Conservation (phyloP, 2,888 invertebrate species). For the Oscheius sp. region DNA sequence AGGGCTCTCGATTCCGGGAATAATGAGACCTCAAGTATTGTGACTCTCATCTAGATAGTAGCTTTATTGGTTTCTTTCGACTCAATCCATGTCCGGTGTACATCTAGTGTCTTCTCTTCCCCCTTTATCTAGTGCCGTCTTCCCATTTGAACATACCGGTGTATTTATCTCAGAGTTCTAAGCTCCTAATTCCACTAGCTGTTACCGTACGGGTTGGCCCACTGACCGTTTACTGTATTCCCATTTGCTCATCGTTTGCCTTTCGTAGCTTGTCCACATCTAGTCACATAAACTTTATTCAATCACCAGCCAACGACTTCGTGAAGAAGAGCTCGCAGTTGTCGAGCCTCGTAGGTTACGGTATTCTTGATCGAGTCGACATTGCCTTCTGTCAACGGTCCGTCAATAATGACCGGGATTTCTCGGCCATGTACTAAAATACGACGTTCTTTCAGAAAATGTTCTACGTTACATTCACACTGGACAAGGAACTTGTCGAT, state of each 20-base stretch:
- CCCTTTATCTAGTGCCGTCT: too few species aligned
- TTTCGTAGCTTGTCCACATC: neutral
- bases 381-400: constrained; percentile 82
- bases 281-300: neutral
- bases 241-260: neutral
- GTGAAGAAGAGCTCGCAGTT: constrained; percentile 80
- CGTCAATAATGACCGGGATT: constrained; percentile 86
- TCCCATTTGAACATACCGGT: too few species aligned
- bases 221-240: neutral
- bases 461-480: constrained; percentile 80
- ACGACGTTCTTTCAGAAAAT: neutral
- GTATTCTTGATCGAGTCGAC: constrained; percentile 85
- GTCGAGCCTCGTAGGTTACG: constrained; percentile 88
- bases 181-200: too few species aligned
- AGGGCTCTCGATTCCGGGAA: too few species aligned
- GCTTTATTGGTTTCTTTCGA: too few species aligned
- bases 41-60: too few species aligned
- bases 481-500: constrained; percentile 89
- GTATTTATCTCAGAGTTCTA: too few species aligned
- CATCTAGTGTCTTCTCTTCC: too few species aligned
- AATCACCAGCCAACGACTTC: constrained; percentile 29
- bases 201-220: too few species aligned
- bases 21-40: too few species aligned
- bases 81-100: too few species aligned
- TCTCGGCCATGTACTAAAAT: constrained; percentile 84